A percentile compares a stretch with the other conserved stretches of the same genome.
phyloP scores from a whole-genome alignment of 2,888 invertebrate genomes.

The Brachypalpus laphriformis region DNA sequence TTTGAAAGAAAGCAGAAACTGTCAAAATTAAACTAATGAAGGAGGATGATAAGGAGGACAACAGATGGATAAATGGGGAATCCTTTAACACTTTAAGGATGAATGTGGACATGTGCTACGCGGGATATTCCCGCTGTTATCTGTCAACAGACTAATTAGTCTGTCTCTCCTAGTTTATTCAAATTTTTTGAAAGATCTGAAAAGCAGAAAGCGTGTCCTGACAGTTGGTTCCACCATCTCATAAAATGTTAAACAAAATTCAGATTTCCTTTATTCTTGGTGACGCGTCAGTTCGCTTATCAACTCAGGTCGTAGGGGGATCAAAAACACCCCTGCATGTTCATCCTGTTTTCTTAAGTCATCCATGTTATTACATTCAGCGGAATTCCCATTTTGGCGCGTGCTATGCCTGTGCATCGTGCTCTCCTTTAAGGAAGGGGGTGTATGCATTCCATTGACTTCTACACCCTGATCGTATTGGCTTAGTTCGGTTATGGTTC shows the following conservation, averaged over 20 bases:
- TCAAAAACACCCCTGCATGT: slow-evolving; percentile 40
- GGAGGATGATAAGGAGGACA: neutral
- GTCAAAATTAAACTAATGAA: slow-evolving; percentile 63
- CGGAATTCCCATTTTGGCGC: slow-evolving; percentile 64
- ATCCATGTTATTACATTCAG: slow-evolving; percentile 22
- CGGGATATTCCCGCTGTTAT: slow-evolving; percentile 40
- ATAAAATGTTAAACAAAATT: slow-evolving; percentile 14
- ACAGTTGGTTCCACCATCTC: slow-evolving; percentile 25
- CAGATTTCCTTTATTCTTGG: slow-evolving; percentile 24
- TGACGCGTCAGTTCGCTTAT: slow-evolving; percentile 31
- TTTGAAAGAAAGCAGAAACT: slow-evolving; percentile 25
- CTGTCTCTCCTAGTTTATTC: slow-evolving; percentile 30
- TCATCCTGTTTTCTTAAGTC: neutral
- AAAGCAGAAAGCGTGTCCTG: slow-evolving; percentile 16
- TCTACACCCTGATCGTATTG: slow-evolving; percentile 63
- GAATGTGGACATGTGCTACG: slow-evolving; percentile 49
- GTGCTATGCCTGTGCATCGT: slow-evolving; percentile 63
- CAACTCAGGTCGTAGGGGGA: slow-evolving; percentile 31
- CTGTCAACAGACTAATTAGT: slow-evolving; percentile 50
- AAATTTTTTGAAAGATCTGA: slow-evolving; percentile 23
- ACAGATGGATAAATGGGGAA: slow-evolving; percentile 61
- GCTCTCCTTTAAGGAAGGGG: slow-evolving; percentile 52
- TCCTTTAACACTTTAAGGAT: slow-evolving; percentile 55
- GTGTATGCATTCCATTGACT: slow-evolving; percentile 70
- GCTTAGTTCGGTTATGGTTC: slow-evolving; percentile 53